These are phyloP conservation scores for Donacobius atricapilla DNA, from an alignment of 2,113 vertebrate species.

Conservation along the genomic window DNA sequence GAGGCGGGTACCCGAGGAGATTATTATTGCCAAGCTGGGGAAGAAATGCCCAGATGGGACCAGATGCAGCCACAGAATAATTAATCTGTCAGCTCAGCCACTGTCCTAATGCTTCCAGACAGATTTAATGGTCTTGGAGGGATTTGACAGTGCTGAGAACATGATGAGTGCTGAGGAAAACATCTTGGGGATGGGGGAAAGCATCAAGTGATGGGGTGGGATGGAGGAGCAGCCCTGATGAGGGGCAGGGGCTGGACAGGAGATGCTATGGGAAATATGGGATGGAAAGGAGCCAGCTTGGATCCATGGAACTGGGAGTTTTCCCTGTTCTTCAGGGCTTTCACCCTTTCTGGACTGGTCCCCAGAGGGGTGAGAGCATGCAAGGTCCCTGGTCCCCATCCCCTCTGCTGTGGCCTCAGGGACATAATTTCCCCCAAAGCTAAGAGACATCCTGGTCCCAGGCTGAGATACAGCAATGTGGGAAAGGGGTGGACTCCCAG, in stretches of 20 bases:
- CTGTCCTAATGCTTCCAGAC: not conserved
- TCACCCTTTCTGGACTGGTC: not conserved
- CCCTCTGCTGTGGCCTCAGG: not conserved
- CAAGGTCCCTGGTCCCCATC: not conserved
- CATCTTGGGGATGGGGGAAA: rapidly evolving
- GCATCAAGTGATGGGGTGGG: not conserved
- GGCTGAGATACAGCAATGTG: rapidly evolving
- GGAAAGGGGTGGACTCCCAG: not conserved
- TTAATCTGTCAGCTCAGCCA: rapidly evolving
- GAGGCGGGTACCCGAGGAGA: not conserved
- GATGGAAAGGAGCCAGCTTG: not conserved
- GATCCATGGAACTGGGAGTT: not conserved
- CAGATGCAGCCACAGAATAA: not conserved
- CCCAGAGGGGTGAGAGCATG: not conserved
- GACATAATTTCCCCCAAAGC: not conserved
- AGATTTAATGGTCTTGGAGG: not conserved
- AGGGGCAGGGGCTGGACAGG: not conserved
- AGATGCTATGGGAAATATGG: rapidly evolving
- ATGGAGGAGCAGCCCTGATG: not conserved
- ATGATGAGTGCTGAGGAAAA: rapidly evolving
- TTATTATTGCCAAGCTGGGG: not conserved
- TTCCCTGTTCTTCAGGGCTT: not conserved
- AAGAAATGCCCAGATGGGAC: not conserved
- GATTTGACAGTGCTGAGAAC: not conserved
- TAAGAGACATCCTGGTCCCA: not conserved